phyloP scores from a whole-genome alignment of 2,113 vertebrate genomes.

The Cnemophilus loriae region DNA sequence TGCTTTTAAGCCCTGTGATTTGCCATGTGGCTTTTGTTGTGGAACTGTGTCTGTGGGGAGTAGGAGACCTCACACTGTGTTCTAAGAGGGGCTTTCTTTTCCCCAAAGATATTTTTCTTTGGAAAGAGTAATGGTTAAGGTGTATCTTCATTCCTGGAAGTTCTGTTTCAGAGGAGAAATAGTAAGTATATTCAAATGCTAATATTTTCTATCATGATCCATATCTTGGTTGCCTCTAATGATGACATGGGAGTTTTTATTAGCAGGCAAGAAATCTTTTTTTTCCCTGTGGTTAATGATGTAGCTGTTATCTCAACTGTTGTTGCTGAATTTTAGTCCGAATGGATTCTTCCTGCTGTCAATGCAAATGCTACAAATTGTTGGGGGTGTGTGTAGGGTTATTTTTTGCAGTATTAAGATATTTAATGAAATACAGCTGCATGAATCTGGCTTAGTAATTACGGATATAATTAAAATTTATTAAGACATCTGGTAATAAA shows the following conservation, averaged over 20 bases:
- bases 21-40: neutral
- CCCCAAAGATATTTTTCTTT: neutral
- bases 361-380: neutral
- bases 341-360: neutral
- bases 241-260: neutral
- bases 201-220: neutral
- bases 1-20: neutral
- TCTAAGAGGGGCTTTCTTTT: neutral
- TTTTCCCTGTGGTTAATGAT: neutral
- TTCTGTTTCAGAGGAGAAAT: neutral
- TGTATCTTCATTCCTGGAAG: neutral
- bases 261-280: neutral
- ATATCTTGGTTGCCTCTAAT: neutral
- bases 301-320: neutral
- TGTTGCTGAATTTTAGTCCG: neutral
- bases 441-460: neutral
- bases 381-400: neutral
- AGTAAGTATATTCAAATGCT: neutral
- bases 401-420: neutral
- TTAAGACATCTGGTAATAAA: neutral
- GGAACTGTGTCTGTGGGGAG: neutral
- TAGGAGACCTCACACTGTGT: accelerated
- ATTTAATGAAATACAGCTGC: neutral
- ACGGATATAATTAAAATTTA: neutral
- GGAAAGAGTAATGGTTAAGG: neutral